Evolutionary conservation across 2,888 invertebrate species (phyloP), one percentile per base, ranked within the genome.

Genomic region (Macropis europaea): DNA sequence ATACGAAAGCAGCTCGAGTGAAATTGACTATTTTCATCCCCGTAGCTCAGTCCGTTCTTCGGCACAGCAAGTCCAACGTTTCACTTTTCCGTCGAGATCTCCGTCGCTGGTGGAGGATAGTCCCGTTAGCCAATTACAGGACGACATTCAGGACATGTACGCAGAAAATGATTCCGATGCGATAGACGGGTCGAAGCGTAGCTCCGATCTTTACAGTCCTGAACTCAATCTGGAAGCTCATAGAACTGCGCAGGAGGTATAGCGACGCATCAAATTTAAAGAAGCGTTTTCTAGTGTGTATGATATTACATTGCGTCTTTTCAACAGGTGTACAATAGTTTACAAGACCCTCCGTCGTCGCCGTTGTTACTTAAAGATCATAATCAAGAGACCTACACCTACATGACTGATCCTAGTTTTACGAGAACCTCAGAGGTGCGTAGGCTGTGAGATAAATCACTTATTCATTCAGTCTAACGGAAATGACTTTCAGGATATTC

Each of bases 181-280:
- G 3, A 63, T 66, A 30, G 68, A 79, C n/a, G 71, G 43, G 4
- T 69, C 63, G 11, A 83, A 82, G 28, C 83, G 84, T 36, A 81
- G 84, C 15, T 87, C 86, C n/a, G 90, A 90, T 76, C 84, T 90
- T n/a, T 89, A 88, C 54, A 90, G 84, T 61, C 89, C 88, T 1
- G 89, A 90, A 76, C 78, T 90, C 2, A 90, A 90, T 77, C 84
- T 89, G 28, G 86, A 88, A 76, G 90, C 90, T 59, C 88, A 88
- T 6, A 85, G 88, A 60, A 90, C 90, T 4, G 90, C 89, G 15
- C 89, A 86, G 79, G 86, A 90, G 83, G 90, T 89, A 77, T 28
- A 28, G 7, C 42, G 9, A n/a, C 26, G 1, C 0, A 1, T 30
- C 11, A 5, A 22, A 9, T 38, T 13, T 0, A 19, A 1, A 17